Conservation (phyloP, 2,888 invertebrate species). For the Sesamia inferens region DNA sequence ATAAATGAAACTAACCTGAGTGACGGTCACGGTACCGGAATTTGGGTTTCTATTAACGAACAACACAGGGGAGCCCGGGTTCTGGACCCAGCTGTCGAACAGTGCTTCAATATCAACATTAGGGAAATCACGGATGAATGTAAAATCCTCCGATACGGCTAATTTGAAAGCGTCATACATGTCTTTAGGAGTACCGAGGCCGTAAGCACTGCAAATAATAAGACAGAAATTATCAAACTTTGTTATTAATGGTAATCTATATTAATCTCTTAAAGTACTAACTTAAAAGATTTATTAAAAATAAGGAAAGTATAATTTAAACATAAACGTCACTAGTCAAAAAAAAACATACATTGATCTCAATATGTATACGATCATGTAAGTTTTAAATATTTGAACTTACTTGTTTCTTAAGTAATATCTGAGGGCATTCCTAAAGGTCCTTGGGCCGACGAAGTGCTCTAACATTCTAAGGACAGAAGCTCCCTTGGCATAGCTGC, state of each 20-base stretch:
- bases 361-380: too few relatives aligned
- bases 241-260: background rate
- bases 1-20: conserved; percentile 76
- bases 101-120: conserved; percentile 79
- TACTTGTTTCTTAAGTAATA: conserved; percentile 90
- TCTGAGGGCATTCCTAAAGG: conserved; percentile 90
- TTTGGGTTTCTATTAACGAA: conserved; percentile 83
- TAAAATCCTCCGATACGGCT: conserved; percentile 76
- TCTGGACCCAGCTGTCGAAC: conserved; percentile 91
- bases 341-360: background rate
- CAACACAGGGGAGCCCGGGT: conserved; percentile 90
- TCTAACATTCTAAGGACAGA: conserved; percentile 92
- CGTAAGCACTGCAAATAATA: conserved; percentile 74
- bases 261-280: background rate
- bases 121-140: conserved; percentile 70
- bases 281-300: background rate
- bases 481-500: conserved; percentile 93
- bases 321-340: background rate
- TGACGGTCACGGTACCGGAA: conserved; percentile 74
- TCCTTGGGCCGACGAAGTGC: conserved; percentile 89
- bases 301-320: background rate
- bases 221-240: background rate
- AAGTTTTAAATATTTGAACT: conserved; percentile 62
- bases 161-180: conserved; percentile 80
- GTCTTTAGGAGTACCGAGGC: conserved; percentile 77